These are phyloP conservation scores for Cecropterus lyciades DNA, from an alignment of 1,140 invertebrate species.

Conservation along the genomic window DNA sequence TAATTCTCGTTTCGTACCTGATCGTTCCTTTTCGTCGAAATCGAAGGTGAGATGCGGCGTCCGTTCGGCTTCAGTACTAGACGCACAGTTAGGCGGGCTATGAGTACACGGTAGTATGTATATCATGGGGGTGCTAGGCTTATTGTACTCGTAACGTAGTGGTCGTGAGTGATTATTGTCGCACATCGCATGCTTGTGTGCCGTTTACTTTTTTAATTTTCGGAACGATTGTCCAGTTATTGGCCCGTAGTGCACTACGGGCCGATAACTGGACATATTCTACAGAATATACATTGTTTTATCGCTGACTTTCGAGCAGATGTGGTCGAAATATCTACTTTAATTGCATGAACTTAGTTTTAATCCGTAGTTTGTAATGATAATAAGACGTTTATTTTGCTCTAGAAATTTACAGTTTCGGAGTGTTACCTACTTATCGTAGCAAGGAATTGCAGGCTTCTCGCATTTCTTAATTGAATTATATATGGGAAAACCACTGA, in stretches of 20 bases:
- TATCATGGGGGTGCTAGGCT: conserved; percentile 51
- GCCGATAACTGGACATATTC: too few species aligned
- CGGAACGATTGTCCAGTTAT: conserved; percentile 47
- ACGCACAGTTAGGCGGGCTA: conserved; percentile 43
- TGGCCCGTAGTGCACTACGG: conserved; percentile 35
- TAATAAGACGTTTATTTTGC: conserved; percentile 19
- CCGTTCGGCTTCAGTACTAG: conserved; percentile 30
- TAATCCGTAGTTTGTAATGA: conserved; percentile 61
- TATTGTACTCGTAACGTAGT: conserved; percentile 44
- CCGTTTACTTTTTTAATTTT: conserved; percentile 39
- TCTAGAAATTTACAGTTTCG: conserved; percentile 20
- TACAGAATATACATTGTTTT: conserved; percentile 29
- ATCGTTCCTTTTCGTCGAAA: conserved; percentile 34
- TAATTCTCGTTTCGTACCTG: conserved; percentile 49
- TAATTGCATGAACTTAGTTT: conserved; percentile 68
- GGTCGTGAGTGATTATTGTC: conserved; percentile 39
- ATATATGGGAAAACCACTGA: background rate
- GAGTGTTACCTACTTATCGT: conserved; percentile 1
- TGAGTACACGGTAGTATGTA: conserved; percentile 17
- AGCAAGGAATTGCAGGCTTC: conserved; percentile 6
- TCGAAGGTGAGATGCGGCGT: conserved; percentile 28
- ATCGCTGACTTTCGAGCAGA: conserved; percentile 28
- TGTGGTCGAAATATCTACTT: conserved; percentile 45
- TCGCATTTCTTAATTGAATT: conserved; percentile 11
- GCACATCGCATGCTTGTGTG: conserved; percentile 62